These are phyloP conservation scores for Leucopsar rothschildi DNA, from an alignment of 2,113 vertebrate genomes.

Conservation along the genomic window DNA sequence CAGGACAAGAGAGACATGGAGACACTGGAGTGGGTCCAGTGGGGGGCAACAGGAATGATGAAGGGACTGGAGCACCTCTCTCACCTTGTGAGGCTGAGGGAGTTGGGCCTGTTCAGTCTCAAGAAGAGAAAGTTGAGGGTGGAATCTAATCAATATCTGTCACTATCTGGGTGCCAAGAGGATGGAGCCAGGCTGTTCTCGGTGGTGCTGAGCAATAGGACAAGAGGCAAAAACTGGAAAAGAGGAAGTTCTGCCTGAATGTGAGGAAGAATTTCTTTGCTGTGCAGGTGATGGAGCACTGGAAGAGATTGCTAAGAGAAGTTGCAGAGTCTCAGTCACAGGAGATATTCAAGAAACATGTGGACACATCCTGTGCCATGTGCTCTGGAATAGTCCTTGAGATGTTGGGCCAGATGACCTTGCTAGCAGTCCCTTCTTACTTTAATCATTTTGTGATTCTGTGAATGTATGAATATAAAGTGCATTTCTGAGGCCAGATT, in stretches of 20 bases:
- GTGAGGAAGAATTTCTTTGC: not conserved
- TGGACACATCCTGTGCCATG: not conserved
- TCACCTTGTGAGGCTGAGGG: not conserved
- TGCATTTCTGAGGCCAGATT: not conserved
- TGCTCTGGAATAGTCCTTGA: not conserved
- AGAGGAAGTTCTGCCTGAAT: not conserved
- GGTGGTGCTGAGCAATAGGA: not conserved
- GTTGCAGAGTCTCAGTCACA: not conserved
- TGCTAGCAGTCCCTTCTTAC: not conserved
- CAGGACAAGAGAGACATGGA: not conserved
- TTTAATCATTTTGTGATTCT: not conserved
- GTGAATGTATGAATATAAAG: not conserved
- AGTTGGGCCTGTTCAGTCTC: not conserved
- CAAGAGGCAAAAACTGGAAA: not conserved
- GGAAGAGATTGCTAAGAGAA: not conserved
- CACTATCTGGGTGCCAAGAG: not conserved
- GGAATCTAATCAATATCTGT: no score
- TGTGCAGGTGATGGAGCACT: not conserved
- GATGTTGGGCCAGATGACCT: not conserved
- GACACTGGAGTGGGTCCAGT: not conserved
- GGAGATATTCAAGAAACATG: not conserved
- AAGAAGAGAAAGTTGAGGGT: not conserved
- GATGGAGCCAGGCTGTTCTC: not conserved
- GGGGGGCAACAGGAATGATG: not conserved
- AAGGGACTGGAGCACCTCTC: not conserved